These are phyloP conservation scores for Agraylea sexmaculata DNA, from an alignment of 1,140 invertebrate species.

Conservation along the genomic window DNA sequence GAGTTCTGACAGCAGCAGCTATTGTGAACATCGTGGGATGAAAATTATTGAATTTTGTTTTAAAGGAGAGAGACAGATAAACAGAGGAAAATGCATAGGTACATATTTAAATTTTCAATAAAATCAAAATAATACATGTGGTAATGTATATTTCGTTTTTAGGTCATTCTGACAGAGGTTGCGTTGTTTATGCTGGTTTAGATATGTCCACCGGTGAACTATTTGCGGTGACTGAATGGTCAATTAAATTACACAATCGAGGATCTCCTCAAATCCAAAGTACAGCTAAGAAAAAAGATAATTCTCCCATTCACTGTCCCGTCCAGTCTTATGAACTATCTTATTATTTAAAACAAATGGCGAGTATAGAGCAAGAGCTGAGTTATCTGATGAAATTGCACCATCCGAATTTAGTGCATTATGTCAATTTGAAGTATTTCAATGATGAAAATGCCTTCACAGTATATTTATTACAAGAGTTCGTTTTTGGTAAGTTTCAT, in stretches of 20 bases:
- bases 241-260: slow-evolving; percentile 31
- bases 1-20: slow-evolving; percentile 33
- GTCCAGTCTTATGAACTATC: slow-evolving; percentile 7
- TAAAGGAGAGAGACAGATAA: slow-evolving; percentile 31
- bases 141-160: slow-evolving; percentile 11
- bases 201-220: slow-evolving; percentile 54
- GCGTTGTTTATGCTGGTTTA: slow-evolving; percentile 55
- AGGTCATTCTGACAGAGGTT: slow-evolving; percentile 53
- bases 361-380: slow-evolving; percentile 59
- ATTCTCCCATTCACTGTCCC: slow-evolving; percentile 14
- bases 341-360: slow-evolving; percentile 25
- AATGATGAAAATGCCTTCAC: slow-evolving; percentile 45
- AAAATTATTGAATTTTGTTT: slow-evolving; percentile 38
- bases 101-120: slow-evolving; percentile 17
- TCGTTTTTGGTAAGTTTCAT: slow-evolving; percentile 30
- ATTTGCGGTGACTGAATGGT: slow-evolving; percentile 61
- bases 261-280: slow-evolving; percentile 9
- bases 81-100: slow-evolving; percentile 37
- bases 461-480: slow-evolving; percentile 55
- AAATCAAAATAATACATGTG: slow-evolving; percentile 1
- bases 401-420: slow-evolving; percentile 60
- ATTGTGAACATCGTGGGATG: slow-evolving; percentile 40
- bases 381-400: slow-evolving; percentile 51
- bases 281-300: slow-evolving; percentile 12
- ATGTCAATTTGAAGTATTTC: slow-evolving; percentile 55